Evolutionary conservation across 2,113 vertebrate species (phyloP).

Genomic region (Apus apus): DNA sequence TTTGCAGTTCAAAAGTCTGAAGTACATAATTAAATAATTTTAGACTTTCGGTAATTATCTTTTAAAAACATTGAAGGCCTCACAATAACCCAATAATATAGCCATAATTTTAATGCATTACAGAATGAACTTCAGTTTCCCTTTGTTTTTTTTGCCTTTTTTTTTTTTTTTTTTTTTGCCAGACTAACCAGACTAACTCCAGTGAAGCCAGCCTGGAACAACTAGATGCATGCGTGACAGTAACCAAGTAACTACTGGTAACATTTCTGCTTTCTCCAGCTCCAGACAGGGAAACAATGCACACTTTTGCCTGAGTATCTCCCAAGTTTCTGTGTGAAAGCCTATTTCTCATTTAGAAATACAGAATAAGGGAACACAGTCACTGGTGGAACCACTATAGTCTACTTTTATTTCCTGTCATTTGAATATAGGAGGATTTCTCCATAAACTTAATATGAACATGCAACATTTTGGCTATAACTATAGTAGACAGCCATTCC

Average conservation of each 20-base stretch:
- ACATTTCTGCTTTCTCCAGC: neutral
- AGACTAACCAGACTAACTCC: neutral
- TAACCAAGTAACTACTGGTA: neutral
- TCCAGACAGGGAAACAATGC: neutral
- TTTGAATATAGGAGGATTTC: neutral
- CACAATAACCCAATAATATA: no score
- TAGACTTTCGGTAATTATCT: no score
- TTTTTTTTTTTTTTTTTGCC: neutral
- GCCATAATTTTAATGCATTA: neutral
- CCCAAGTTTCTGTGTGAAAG: neutral
- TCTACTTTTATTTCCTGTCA: neutral
- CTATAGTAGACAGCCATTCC: neutral
- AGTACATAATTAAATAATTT: neutral
- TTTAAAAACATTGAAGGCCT: no score
- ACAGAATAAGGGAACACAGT: neutral
- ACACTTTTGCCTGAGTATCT: neutral
- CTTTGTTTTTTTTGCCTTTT: neutral
- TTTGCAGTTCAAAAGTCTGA: neutral
- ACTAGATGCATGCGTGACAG: neutral
- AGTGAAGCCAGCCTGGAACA: neutral
- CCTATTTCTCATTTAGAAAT: neutral
- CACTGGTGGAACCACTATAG: neutral
- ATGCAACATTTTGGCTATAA: neutral
- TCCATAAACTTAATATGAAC: neutral
- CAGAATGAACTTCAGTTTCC: neutral